A percentile compares a stretch with the other conserved stretches of the same genome.
These are phyloP conservation scores for Scaptomyza cyrtandrae DNA, from an alignment of 2,888 invertebrate genomes.

Conservation along the genomic window DNA sequence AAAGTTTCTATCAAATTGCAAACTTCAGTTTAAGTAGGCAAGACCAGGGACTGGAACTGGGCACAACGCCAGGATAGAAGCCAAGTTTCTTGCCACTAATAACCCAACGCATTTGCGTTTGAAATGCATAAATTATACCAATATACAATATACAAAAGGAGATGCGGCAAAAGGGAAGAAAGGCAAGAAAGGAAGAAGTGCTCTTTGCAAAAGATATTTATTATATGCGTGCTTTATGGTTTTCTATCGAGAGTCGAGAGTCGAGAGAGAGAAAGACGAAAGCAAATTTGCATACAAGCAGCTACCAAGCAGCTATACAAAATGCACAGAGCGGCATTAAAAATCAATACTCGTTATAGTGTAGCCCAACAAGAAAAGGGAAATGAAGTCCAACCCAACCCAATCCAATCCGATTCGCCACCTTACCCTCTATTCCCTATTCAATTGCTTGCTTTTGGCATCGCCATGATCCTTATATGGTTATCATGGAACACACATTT, in stretches of 20 bases:
- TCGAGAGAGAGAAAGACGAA: no score
- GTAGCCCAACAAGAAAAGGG: not conserved
- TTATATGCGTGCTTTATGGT: constrained; percentile 3
- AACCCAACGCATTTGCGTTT: constrained; percentile 24
- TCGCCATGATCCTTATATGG: no score
- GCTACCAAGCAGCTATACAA: not conserved
- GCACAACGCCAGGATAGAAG: constrained; percentile 5
- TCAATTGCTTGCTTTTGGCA: not conserved
- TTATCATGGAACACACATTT: not conserved
- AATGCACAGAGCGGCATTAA: constrained; percentile 3
- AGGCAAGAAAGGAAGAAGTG: no score
- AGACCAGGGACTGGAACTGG: not conserved
- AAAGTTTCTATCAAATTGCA: not conserved
- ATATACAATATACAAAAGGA: not conserved
- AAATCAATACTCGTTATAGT: constrained; percentile 28
- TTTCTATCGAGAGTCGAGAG: not conserved
- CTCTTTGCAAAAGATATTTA: not conserved
- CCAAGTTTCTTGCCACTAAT: constrained; percentile 8
- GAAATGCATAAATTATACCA: constrained; percentile 31
- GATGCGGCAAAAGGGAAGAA: no score
- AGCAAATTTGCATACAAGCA: constrained; percentile 20
- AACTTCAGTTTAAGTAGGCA: no score
- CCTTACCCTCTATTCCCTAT: not conserved
- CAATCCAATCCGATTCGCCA: no score
- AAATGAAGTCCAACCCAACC: not conserved